These are phyloP conservation scores for Phortica magna DNA, from an alignment of 2,888 invertebrate species.

Conservation along the genomic window DNA sequence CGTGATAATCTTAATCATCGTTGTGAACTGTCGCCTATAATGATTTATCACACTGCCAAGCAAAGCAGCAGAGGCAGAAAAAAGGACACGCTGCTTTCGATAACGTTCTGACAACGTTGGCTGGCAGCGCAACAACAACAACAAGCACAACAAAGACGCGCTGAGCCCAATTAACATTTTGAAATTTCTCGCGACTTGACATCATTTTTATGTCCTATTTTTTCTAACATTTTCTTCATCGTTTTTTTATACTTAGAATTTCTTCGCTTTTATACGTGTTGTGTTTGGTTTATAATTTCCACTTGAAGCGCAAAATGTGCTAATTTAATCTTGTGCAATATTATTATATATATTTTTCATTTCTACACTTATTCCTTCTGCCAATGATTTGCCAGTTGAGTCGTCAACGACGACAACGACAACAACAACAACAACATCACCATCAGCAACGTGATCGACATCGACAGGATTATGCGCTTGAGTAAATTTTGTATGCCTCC, in stretches of 20 bases:
- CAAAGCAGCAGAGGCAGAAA: not conserved
- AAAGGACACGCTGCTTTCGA: not conserved
- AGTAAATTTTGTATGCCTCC: not conserved
- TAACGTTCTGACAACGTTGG: not conserved
- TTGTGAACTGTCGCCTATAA: slow-evolving; percentile 14
- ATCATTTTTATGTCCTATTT: slow-evolving; percentile 51
- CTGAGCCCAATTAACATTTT: slow-evolving; percentile 68
- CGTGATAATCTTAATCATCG: too few species aligned
- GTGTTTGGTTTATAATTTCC: too few species aligned
- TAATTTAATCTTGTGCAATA: slow-evolving; percentile 15
- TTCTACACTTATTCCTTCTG: too few species aligned
- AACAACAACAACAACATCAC: not conserved
- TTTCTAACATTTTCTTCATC: not conserved
- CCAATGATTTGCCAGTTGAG: too few species aligned
- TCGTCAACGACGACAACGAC: not conserved
- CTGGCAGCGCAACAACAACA: not conserved
- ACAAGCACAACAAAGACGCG: not conserved
- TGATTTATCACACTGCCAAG: slow-evolving; percentile 17
- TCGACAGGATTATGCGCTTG: slow-evolving; percentile 15
- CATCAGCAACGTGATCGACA: not conserved
- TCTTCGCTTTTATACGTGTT: not conserved
- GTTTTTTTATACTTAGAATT: not conserved
- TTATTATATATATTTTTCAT: not conserved
- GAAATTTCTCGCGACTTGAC: slow-evolving; percentile 35
- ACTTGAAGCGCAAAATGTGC: not conserved